Evolutionary conservation across 2,113 vertebrate genomes (phyloP), one percentile per base, ranked within the genome.

Genomic region (Vulpes vulpes): DNA sequence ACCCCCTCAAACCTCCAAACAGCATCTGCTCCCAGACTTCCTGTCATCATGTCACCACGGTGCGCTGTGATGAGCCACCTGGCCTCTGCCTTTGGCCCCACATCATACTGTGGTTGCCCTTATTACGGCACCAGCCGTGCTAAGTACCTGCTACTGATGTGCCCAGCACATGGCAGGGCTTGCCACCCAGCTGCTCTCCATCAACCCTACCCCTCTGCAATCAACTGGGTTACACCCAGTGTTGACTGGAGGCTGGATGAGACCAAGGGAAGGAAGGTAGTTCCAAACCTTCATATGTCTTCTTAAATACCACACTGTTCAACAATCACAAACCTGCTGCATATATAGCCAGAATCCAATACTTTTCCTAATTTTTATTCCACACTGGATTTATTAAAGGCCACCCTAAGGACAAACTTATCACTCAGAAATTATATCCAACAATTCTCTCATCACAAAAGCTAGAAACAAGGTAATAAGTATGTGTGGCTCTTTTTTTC

Each of bases 161-260:
- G 14, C 59, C 43, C 25, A 22, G 43, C 1, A 9, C 8, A 19
- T 2, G 1, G 83, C 0, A 0, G 7, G 12, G 10, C 0, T 60
- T 14, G 85, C 59, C n/a, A 27, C 16, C 27, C 14, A 20, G 65
- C n/a, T 14, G 8, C 3, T 22, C 35, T 30, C 30, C 11, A 1
- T 17, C 53, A 74, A 25, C 32, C 17, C 22, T 22, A 11, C 64
- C 20, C 22, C 14, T 0, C 16, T 64, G 59, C 16, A 43, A 22
- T 43, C 8, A 4, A 64, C 11, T 53, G 49, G 14, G 32, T 2
- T 67, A 11, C 8, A 2, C 43, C 32, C 11, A 35, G 27, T 32
- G 90, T 17, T 10, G 8, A 79, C 62, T 74, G n/a, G 43, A 93
- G 67, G 67, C 1, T 59, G 32, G 17, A 55, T 15, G 1, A 74